Evolutionary conservation across 2,888 invertebrate species (phyloP), one percentile per base, ranked within the genome.

Genomic region (Coleophora flavipennella): DNA sequence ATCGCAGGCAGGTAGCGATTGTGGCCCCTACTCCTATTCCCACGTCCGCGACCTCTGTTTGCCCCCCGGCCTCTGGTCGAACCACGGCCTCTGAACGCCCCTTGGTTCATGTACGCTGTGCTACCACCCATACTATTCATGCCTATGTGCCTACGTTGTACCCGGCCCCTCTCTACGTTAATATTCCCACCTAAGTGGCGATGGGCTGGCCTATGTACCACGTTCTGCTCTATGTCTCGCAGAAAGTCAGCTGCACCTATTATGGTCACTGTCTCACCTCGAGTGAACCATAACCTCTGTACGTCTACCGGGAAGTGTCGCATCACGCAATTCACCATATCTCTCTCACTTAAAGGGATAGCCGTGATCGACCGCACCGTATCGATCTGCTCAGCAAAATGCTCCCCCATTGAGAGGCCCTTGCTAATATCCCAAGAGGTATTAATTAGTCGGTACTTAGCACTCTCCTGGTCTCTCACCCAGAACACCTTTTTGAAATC

Each of bases 271-370:
- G n/a, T n/a, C n/a, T n/a, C n/a, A n/a, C n/a, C n/a, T n/a, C n/a
- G n/a, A 13, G 39, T 12, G 13, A 39, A 35, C 39, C 39, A 39
- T 4, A 31, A 9, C 8, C n/a, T 7, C 13, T 39, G 39, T 9
- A 39, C 11, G 9, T 39, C 31, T 9, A 2, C n/a, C 4, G 39
- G 31, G 26, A 31, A 35, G 13, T 39, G 39, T 12, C 39, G n/a
- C 35, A 39, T 39, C 3, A 35, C 10, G 10, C 7, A 11, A 12
- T 35, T 35, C 1, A 39, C 13, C 9, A 39, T 2, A 2, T 39
- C 35, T n/a, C 31, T 8, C 25, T 39, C 39, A 3, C 13, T 14
- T 1, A 39, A 9, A 1, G 34, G 25, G 6, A 34, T n/a, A 1
- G 28, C 35, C 1, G 13, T 39, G 1, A 39, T 25, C 10, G 9